Percentiles rank a stretch among this genome's conserved stretches.
Conservation (phyloP, 2,797 vertebrate genomes). For the Bryconaethiops microstoma region DNA sequence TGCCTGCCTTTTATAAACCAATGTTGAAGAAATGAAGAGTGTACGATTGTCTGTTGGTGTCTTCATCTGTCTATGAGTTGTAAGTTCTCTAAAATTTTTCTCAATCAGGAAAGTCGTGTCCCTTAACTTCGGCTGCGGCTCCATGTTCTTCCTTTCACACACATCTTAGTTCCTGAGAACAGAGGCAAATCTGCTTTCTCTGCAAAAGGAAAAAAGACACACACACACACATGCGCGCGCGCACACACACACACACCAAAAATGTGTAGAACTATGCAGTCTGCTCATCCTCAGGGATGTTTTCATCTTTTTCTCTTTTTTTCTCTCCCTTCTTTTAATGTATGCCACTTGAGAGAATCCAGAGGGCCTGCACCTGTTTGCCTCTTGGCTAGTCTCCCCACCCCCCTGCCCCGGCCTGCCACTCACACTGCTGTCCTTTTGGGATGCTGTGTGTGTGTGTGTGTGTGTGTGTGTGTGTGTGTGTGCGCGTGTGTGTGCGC, state of each 20-base stretch:
- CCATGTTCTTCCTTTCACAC: constrained; percentile 2
- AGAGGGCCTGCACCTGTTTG: constrained; percentile 85
- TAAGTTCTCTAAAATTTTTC: background rate
- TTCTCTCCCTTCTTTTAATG: constrained; percentile 68
- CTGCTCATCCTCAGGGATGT: constrained; percentile 76
- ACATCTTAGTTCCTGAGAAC: constrained; percentile 10
- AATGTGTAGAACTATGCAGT: constrained; percentile 72
- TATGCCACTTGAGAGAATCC: constrained; percentile 83
- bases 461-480: constrained; percentile 57
- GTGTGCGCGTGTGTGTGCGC: constrained; percentile 59
- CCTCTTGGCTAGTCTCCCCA: constrained; percentile 81
- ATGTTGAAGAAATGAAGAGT: background rate
- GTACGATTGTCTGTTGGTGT: background rate
- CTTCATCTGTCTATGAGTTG: background rate
- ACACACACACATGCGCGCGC: background rate
- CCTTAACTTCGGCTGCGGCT: background rate
- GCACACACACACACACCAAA: constrained; percentile 20
- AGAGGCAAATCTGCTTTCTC: constrained; percentile 44
- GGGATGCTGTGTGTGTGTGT: constrained; percentile 67
- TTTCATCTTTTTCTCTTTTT: constrained; percentile 69
- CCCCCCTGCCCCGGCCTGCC: constrained; percentile 79
- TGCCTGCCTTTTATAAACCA: too few species aligned
- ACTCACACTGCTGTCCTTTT: constrained; percentile 78
- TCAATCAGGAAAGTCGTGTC: constrained; percentile 3
- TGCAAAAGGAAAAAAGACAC: constrained; percentile 38